phyloP scores from a whole-genome alignment of 2,888 invertebrate species.

The Cacoxenus indagator region DNA sequence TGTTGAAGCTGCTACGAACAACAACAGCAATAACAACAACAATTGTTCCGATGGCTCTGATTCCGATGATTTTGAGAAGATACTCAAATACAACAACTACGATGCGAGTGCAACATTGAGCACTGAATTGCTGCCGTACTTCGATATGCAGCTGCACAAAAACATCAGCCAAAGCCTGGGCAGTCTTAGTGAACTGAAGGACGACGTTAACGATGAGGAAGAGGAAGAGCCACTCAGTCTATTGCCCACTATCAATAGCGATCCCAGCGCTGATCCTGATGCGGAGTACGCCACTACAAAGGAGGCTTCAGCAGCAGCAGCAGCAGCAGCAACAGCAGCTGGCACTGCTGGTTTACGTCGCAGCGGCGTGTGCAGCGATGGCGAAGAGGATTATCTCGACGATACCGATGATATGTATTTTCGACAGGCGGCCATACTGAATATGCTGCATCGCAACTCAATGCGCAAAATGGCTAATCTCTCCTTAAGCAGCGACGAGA shows the following conservation, averaged over 20 bases:
- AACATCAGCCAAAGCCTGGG: conserved; percentile 60
- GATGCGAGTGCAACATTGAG: conserved; percentile 63
- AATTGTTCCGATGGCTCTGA: conserved; percentile 61
- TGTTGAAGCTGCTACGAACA: background rate
- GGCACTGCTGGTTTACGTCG: conserved; percentile 47
- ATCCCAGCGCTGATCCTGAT: conserved; percentile 62
- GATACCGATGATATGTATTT: conserved; percentile 67
- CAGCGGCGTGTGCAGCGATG: conserved; percentile 61
- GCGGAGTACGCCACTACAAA: conserved; percentile 48
- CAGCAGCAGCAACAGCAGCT: conserved; percentile 3
- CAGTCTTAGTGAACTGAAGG: conserved; percentile 63
- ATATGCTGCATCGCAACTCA: conserved; percentile 67
- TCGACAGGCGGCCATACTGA: conserved; percentile 67
- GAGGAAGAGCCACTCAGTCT: conserved; percentile 59
- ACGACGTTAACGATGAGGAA: conserved; percentile 41
- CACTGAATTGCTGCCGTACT: conserved; percentile 69
- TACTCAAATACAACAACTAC: conserved; percentile 66
- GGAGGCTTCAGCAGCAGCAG: background rate
- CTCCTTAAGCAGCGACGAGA: conserved; percentile 60
- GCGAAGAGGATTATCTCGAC: conserved; percentile 62
- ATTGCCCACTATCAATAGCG: conserved; percentile 61
- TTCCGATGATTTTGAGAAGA: conserved; percentile 69
- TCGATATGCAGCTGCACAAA: conserved; percentile 69
- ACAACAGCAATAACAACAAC: background rate
- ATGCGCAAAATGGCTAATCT: conserved; percentile 64